A percentile compares a stretch with the other conserved stretches of the same genome.
phyloP scores from a whole-genome alignment of 1,140 invertebrate genomes.

The Lithobius niger region DNA sequence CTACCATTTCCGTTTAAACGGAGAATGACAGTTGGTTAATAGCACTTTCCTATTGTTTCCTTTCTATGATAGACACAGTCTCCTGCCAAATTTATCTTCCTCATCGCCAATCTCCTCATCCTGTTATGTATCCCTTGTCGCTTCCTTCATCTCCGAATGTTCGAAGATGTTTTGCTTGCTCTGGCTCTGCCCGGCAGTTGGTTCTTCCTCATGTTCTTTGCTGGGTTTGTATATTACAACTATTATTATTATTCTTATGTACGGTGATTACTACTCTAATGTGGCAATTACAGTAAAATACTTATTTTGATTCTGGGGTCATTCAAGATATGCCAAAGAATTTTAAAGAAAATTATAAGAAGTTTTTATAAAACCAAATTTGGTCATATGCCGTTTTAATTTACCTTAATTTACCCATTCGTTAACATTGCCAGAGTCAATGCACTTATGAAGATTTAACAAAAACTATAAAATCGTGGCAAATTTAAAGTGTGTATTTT shows the following conservation, averaged over 20 bases:
- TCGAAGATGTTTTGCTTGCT: constrained; percentile 82
- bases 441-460: too few relatives aligned
- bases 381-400: too few relatives aligned
- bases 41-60: constrained; percentile 12
- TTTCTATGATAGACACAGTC: constrained; percentile 58
- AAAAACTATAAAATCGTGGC: too few relatives aligned
- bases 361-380: too few relatives aligned
- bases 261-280: too few relatives aligned
- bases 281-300: too few relatives aligned
- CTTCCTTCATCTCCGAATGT: constrained; percentile 49
- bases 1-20: not conserved
- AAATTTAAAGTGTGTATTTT: too few relatives aligned
- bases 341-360: too few relatives aligned
- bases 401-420: too few relatives aligned
- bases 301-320: too few relatives aligned
- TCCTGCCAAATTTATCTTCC: constrained; percentile 85
- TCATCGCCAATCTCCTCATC: constrained; percentile 84
- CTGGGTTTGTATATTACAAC: constrained; percentile 61
- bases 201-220: constrained; percentile 97
- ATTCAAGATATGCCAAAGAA: too few relatives aligned
- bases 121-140: constrained; percentile 82
- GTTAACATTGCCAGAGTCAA: too few relatives aligned
- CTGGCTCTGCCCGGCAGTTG: constrained; percentile 88
- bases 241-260: not conserved
- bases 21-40: not conserved